phyloP scores from a whole-genome alignment of 2,797 vertebrate genomes.

The Steatocranus sp. region DNA sequence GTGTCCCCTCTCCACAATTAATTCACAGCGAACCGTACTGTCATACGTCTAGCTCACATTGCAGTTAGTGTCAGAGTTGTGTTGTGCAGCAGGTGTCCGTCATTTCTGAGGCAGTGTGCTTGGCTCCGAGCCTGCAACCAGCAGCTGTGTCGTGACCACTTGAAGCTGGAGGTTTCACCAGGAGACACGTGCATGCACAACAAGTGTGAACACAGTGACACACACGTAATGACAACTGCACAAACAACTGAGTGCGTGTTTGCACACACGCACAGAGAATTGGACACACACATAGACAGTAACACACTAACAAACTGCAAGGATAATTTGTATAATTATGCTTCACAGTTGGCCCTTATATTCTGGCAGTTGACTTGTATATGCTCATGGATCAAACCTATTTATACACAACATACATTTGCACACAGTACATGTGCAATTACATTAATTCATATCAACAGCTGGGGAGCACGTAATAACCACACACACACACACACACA shows the following conservation, averaged over 20 bases:
- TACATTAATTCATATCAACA: background rate
- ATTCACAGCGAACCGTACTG: conserved; percentile 7
- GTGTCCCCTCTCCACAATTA: background rate
- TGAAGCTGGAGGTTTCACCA: conserved; percentile 47
- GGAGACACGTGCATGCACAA: conserved; percentile 23
- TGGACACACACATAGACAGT: background rate
- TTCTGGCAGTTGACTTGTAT: background rate
- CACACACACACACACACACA: background rate
- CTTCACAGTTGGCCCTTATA: conserved; percentile 34
- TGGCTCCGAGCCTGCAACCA: conserved; percentile 49
- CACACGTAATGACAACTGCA: background rate
- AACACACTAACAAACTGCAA: conserved; percentile 5
- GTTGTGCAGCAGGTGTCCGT: conserved; percentile 42
- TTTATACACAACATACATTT: conserved; percentile 21
- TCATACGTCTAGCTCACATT: conserved; percentile 23
- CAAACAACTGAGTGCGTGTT: conserved; percentile 9
- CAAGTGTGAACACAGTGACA: conserved; percentile 31
- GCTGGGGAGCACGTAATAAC: background rate
- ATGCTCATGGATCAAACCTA: background rate
- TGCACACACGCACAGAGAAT: background rate
- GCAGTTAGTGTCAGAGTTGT: conserved; percentile 12
- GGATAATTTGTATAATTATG: conserved; percentile 58
- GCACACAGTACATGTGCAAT: background rate
- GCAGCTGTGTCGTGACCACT: conserved; percentile 64
- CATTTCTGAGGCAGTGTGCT: conserved; percentile 48